A percentile compares a stretch with the other conserved stretches of the same genome.
Conservation (phyloP, 1,140 invertebrate species). For the Drosophila parabipectinata region DNA sequence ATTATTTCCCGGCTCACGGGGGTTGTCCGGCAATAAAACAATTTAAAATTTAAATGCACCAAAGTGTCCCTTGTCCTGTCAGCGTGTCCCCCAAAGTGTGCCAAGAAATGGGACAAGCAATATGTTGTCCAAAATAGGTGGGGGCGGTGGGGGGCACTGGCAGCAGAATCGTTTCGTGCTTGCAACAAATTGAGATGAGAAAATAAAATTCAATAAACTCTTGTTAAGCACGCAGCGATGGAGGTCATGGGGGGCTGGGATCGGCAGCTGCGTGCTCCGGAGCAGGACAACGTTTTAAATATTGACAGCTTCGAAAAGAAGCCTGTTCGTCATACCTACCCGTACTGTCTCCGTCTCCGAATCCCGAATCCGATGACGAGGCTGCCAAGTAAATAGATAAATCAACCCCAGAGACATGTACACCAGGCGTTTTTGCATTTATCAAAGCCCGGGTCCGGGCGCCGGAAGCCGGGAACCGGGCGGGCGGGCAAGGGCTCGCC, state of each 20-base stretch:
- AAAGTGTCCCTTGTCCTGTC: not conserved
- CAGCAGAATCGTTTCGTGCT: conserved; percentile 51
- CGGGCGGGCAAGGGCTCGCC: not conserved
- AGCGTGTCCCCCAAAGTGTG: conserved; percentile 26
- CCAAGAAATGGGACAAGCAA: conserved; percentile 57
- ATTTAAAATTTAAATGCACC: conserved; percentile 80
- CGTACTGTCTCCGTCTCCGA: not conserved
- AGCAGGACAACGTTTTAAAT: conserved; percentile 80
- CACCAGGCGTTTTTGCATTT: conserved; percentile 74
- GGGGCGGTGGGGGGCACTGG: conserved; percentile 9
- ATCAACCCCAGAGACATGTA: conserved; percentile 81
- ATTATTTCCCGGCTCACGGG: conserved; percentile 54
- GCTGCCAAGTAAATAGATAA: conserved; percentile 78
- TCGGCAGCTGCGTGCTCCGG: conserved; percentile 45
- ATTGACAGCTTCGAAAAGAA: conserved; percentile 66
- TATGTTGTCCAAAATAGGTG: conserved; percentile 61
- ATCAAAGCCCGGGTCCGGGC: conserved; percentile 54
- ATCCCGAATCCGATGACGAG: conserved; percentile 26
- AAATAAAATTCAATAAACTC: conserved; percentile 83
- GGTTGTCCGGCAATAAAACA: conserved; percentile 66
- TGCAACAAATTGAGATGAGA: conserved; percentile 80
- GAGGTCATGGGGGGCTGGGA: not conserved
- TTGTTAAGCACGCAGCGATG: conserved; percentile 74
- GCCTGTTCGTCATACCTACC: not conserved
- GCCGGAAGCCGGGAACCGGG: not conserved